These are phyloP conservation scores for Venturia canescens DNA, from an alignment of 1,140 invertebrate genomes.

Conservation along the genomic window DNA sequence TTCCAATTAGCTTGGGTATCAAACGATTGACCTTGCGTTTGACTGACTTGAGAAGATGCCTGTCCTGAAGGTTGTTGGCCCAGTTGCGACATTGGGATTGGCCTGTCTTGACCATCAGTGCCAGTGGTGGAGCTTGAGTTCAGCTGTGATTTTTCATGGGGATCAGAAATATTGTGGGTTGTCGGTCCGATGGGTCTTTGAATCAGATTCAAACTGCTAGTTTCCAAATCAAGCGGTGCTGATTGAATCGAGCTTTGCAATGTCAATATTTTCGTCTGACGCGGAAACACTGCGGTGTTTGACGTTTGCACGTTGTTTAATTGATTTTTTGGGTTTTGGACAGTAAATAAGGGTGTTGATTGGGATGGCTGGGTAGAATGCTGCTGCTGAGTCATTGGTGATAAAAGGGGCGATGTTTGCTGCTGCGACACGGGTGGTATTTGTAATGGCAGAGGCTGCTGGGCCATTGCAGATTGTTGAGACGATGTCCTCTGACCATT, in stretches of 20 bases:
- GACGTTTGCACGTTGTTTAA: background rate
- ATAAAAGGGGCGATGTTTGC: too few species aligned
- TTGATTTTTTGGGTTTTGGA: conserved; percentile 7
- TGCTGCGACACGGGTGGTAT: background rate
- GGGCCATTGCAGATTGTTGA: background rate
- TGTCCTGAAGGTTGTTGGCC: background rate
- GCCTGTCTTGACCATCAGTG: background rate
- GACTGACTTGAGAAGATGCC: background rate
- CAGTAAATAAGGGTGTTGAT: conserved; percentile 1
- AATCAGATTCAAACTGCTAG: too few species aligned
- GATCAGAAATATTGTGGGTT: conserved; percentile 16
- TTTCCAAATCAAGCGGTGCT: background rate
- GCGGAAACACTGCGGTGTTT: background rate
- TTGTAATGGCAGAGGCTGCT: background rate
- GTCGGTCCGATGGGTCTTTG: conserved; percentile 22
- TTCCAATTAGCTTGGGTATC: background rate
- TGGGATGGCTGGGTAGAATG: conserved; percentile 6
- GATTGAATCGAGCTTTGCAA: background rate
- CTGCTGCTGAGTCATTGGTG: background rate
- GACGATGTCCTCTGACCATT: conserved; percentile 54
- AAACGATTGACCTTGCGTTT: background rate
- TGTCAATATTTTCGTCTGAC: background rate
- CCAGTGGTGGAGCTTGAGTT: background rate
- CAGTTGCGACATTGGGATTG: background rate
- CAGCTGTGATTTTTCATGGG: background rate